Evolutionary conservation across 2,888 invertebrate species (phyloP).

Genomic region (Pyrgus malvae): DNA sequence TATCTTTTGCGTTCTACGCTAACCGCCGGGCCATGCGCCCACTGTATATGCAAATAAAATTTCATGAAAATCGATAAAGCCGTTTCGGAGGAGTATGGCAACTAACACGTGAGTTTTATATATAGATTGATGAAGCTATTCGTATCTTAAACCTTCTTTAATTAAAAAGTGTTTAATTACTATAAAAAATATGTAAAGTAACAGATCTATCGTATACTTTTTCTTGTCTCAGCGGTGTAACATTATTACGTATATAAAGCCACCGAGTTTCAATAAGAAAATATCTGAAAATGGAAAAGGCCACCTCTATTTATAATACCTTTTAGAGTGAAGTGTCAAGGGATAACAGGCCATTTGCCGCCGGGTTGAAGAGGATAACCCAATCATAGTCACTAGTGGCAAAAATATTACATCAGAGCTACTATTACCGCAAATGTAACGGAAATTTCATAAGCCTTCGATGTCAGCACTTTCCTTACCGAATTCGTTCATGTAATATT

Average conservation of each 20-base stretch:
- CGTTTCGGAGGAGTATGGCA: no score
- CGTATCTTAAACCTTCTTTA: no score
- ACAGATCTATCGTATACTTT: no score
- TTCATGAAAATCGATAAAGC: no score
- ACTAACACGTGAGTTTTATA: no score
- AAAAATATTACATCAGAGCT: slow-evolving; percentile 54
- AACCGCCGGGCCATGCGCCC: no score
- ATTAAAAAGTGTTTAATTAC: no score
- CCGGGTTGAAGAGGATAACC: slow-evolving; percentile 43
- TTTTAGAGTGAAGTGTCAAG: slow-evolving; percentile 8
- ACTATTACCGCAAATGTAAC: slow-evolving; percentile 57
- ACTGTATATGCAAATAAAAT: no score
- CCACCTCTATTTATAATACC: slow-evolving; percentile 12
- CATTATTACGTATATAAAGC: background rate
- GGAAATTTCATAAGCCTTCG: slow-evolving; percentile 53
- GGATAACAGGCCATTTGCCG: slow-evolving; percentile 16
- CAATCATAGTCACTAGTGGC: slow-evolving; percentile 55
- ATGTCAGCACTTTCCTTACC: slow-evolving; percentile 13
- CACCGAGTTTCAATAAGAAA: slow-evolving; percentile 3
- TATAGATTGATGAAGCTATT: no score
- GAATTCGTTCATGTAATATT: slow-evolving; percentile 15
- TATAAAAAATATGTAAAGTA: no score
- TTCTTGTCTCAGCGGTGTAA: background rate
- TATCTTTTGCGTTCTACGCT: no score
- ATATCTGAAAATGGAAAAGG: background rate